A percentile compares a stretch with the other conserved stretches of the same genome.
These are phyloP conservation scores for Philaethria dido DNA, from an alignment of 2,888 invertebrate species.

Conservation along the genomic window DNA sequence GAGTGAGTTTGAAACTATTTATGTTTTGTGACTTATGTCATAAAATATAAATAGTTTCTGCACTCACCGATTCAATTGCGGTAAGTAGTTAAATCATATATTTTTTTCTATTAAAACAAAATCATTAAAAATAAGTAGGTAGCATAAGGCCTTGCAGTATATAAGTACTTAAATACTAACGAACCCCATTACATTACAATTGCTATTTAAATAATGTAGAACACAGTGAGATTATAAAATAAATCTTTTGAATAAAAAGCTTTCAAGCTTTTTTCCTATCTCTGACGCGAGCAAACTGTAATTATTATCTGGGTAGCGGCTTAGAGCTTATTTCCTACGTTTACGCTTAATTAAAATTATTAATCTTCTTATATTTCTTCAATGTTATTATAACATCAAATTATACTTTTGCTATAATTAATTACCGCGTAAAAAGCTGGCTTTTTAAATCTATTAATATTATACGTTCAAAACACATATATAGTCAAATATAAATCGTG, in stretches of 20 bases:
- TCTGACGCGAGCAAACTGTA: constrained; percentile 18
- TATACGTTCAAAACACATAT: not conserved
- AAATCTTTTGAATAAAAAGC: constrained; percentile 26
- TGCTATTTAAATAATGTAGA: constrained; percentile 5
- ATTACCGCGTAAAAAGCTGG: not conserved
- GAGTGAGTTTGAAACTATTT: too few species aligned
- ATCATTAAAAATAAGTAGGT: not conserved
- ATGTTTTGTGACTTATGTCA: too few species aligned
- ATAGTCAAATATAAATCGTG: not conserved
- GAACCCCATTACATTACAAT: not conserved
- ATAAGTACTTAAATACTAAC: not conserved
- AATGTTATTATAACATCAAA: not conserved
- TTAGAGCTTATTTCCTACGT: constrained; percentile 30
- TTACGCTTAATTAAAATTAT: constrained; percentile 13
- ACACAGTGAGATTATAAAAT: constrained; percentile 5
- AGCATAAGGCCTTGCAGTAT: not conserved
- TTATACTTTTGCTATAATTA: not conserved
- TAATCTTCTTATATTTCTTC: constrained; percentile 1
- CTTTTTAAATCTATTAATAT: not conserved
- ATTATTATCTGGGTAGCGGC: constrained; percentile 34
- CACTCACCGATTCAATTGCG: too few species aligned
- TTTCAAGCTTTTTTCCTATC: constrained; percentile 30
- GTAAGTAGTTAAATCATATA: too few species aligned
- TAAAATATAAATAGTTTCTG: too few species aligned
- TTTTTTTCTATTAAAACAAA: too few species aligned